Evolutionary conservation across 2,888 invertebrate species (phyloP).

Genomic region (Dasypolia templi): DNA sequence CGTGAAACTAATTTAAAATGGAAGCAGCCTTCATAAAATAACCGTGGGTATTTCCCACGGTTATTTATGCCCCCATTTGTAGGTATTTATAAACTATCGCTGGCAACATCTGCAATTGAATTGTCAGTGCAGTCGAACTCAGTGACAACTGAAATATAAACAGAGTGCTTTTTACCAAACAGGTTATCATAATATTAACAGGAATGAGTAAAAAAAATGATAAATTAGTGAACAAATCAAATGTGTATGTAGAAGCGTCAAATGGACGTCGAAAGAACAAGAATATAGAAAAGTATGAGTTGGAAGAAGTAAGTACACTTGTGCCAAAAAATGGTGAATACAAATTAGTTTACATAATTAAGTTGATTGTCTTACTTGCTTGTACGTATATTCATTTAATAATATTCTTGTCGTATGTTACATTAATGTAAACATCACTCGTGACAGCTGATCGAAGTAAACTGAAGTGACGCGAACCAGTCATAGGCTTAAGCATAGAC

Average conservation of each 20-base stretch:
- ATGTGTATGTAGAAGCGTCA: slow-evolving; percentile 19
- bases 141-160: slow-evolving; percentile 37
- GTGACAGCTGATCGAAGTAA: slow-evolving; percentile 44
- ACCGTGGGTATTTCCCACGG: too few relatives aligned
- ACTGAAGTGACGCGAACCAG: slow-evolving; percentile 20
- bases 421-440: slow-evolving; percentile 16
- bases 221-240: slow-evolving; percentile 23
- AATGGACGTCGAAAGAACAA: slow-evolving; percentile 19
- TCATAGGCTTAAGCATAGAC: slow-evolving; percentile 19
- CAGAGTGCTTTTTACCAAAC: slow-evolving; percentile 42
- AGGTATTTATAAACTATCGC: slow-evolving; percentile 6
- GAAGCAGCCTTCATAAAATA: not conserved
- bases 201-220: slow-evolving; percentile 48
- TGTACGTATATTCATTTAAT: slow-evolving; percentile 4
- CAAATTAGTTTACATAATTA: slow-evolving; percentile 5
- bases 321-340: slow-evolving; percentile 48
- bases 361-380: not conserved
- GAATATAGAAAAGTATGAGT: slow-evolving; percentile 39
- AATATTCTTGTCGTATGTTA: too few relatives aligned
- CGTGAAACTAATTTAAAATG: not conserved
- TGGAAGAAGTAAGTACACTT: slow-evolving; percentile 43
- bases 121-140: slow-evolving; percentile 31
- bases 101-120: slow-evolving; percentile 38
- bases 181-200: slow-evolving; percentile 10
- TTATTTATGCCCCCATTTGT: not conserved